Evolutionary conservation across 92 coral and sea anemone species (phyloP).

Genomic region (Meandrina meandrites): DNA sequence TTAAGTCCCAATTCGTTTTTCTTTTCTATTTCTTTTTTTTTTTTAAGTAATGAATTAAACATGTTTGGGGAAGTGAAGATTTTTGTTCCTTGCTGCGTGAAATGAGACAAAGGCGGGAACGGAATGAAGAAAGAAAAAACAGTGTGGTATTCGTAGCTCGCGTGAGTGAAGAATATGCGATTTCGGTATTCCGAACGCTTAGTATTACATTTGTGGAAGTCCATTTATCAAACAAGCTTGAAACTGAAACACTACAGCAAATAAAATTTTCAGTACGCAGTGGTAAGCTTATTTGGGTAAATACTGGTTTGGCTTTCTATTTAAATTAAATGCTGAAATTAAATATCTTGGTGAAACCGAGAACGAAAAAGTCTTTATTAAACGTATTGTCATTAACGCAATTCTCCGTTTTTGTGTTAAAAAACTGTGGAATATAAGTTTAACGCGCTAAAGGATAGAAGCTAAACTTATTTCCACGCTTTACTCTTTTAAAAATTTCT

Average conservation of each 20-base stretch:
- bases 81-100: not conserved
- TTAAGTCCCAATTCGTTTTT: not conserved
- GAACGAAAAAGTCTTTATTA: not conserved
- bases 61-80: not conserved
- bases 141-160: not conserved
- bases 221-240: not conserved
- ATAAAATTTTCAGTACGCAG: not conserved
- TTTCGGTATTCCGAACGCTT: not conserved
- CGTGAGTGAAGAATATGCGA: not conserved
- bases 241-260: slow-evolving; percentile 1
- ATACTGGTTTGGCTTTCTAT: not conserved
- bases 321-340: not conserved
- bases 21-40: not conserved
- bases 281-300: slow-evolving; percentile 3
- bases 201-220: not conserved
- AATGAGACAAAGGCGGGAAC: not conserved
- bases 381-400: not conserved
- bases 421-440: not conserved
- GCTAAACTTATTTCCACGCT: not conserved
- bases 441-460: not conserved
- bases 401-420: not conserved
- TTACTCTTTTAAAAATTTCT: not conserved
- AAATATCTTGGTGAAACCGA: not conserved
- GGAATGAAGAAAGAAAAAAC: not conserved
- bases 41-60: not conserved